Percentiles rank a stretch among this genome's conserved stretches.
These are phyloP conservation scores for Drosophila macrothrix DNA, from an alignment of 2,888 invertebrate species.

Conservation along the genomic window DNA sequence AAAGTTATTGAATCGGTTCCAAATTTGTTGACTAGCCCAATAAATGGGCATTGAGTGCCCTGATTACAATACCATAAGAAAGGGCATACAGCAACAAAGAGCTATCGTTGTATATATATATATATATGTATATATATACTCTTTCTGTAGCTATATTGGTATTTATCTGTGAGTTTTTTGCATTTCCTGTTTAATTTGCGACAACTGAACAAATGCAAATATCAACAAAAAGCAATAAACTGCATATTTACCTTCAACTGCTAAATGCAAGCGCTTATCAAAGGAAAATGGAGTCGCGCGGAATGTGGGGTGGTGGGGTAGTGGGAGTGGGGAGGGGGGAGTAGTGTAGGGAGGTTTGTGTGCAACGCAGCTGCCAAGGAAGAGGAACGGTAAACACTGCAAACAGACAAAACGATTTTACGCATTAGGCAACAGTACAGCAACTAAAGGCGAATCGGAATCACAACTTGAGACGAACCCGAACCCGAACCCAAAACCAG, in stretches of 20 bases:
- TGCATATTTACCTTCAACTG: constrained; percentile 44
- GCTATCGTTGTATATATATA: constrained; percentile 1
- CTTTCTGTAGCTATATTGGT: constrained; percentile 7
- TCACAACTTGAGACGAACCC: not conserved
- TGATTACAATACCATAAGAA: not conserved
- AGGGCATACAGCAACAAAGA: not conserved
- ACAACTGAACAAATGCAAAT: constrained; percentile 42
- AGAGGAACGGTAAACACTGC: constrained; percentile 10
- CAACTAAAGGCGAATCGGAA: not conserved
- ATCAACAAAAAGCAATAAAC: constrained; percentile 51
- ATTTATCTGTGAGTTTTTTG: constrained; percentile 29
- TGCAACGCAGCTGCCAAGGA: not conserved
- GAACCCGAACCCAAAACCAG: not conserved
- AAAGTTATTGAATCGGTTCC: not conserved
- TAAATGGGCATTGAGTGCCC: not conserved
- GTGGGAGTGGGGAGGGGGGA: accelerated
- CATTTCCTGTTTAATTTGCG: constrained; percentile 49
- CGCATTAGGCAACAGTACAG: constrained; percentile 18
- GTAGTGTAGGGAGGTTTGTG: no score
- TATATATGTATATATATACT: constrained; percentile 1
- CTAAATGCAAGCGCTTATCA: constrained; percentile 51
- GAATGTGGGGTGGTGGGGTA: not conserved
- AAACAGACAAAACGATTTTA: constrained; percentile 48
- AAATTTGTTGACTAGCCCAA: not conserved
- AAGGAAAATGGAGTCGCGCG: not conserved